Conservation (phyloP, 1,140 invertebrate genomes). For the Eufriesea mexicana region DNA sequence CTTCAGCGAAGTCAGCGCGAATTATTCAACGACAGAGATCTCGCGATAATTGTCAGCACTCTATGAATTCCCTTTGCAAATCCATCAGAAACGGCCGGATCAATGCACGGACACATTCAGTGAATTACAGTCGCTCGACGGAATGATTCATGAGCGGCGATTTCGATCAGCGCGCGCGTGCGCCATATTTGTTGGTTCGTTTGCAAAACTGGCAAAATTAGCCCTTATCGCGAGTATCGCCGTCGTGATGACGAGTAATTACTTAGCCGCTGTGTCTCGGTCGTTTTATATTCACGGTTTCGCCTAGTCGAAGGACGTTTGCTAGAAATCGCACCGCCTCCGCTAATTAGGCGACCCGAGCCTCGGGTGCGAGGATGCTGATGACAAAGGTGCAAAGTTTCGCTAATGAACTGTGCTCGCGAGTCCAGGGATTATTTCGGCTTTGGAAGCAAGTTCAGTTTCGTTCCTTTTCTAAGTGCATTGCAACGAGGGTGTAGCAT, state of each 20-base stretch:
- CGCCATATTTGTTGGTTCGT: not conserved
- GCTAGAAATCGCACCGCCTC: not conserved
- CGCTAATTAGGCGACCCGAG: not conserved
- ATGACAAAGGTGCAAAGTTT: not conserved
- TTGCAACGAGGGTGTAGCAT: too few species aligned
- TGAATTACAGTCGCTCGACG: slow-evolving; percentile 47
- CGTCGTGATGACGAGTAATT: not conserved
- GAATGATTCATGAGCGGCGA: slow-evolving; percentile 57
- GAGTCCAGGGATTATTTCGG: too few species aligned
- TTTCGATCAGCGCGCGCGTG: slow-evolving; percentile 17
- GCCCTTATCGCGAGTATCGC: not conserved
- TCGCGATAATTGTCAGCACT: slow-evolving; percentile 17
- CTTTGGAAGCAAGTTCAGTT: too few species aligned
- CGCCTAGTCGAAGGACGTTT: not conserved
- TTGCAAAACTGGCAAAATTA: slow-evolving; percentile 17
- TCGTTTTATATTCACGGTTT: not conserved
- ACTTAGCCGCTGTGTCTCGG: not conserved
- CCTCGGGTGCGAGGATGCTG: not conserved
- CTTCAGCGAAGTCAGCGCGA: not conserved
- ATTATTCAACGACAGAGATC: slow-evolving; percentile 21
- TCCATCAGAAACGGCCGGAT: slow-evolving; percentile 48
- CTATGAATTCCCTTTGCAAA: slow-evolving; percentile 45
- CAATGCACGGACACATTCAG: slow-evolving; percentile 49
- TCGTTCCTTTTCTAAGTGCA: too few species aligned
- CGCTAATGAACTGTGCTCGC: not conserved